phyloP scores from a whole-genome alignment of 1,140 invertebrate species.

The Coptotermes formosanus region DNA sequence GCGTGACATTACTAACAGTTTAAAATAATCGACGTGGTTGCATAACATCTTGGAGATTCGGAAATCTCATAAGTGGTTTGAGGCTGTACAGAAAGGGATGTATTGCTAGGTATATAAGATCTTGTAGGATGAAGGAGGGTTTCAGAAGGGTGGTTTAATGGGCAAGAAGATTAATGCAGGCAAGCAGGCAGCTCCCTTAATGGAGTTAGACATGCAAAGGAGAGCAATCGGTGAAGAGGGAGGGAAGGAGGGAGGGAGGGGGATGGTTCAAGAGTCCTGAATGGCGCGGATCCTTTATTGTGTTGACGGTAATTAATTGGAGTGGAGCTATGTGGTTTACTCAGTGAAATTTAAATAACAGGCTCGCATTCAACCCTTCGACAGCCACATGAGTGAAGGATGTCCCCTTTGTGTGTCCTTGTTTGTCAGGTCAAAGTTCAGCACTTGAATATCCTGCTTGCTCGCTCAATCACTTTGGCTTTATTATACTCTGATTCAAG shows the following conservation, averaged over 20 bases:
- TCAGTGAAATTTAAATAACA: conserved; percentile 24
- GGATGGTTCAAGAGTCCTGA: background rate
- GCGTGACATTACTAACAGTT: background rate
- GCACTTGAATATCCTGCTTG: background rate
- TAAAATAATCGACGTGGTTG: background rate
- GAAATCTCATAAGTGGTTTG: background rate
- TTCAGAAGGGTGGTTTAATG: background rate
- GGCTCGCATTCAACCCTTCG: background rate
- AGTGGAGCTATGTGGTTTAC: conserved; percentile 25
- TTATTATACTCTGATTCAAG: background rate
- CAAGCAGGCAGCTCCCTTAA: conserved; percentile 5
- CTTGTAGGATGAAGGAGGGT: background rate
- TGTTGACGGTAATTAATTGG: conserved; percentile 29
- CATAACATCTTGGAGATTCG: background rate
- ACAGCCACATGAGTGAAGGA: background rate
- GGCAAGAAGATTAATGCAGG: conserved; percentile 24
- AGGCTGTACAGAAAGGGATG: background rate
- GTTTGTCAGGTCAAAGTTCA: no score
- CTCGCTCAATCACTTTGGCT: background rate
- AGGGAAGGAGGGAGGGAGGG: no score
- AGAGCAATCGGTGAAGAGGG: background rate
- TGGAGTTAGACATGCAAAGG: conserved; percentile 24
- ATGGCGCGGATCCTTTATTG: conserved; percentile 1
- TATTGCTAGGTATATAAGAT: background rate
- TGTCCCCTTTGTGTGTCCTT: background rate